These are phyloP conservation scores for Zele albiditarsus DNA, from an alignment of 2,888 invertebrate genomes.

Conservation along the genomic window DNA sequence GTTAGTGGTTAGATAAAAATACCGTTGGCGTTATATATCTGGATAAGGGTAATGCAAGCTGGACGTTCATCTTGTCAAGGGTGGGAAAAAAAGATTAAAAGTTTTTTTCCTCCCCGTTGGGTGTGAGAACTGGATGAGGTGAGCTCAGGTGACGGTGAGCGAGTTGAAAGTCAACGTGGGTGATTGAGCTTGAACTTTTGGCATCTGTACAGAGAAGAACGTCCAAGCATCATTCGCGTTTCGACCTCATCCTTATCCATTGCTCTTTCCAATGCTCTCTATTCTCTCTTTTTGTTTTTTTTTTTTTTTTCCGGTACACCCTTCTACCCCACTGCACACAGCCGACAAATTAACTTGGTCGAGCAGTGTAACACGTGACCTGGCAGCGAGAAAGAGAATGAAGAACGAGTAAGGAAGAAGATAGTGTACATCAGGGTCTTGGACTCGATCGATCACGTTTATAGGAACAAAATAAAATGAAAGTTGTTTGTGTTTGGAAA, in stretches of 20 bases:
- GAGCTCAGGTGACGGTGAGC: constrained; percentile 34
- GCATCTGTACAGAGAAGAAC: constrained; percentile 42
- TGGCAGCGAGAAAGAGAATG: constrained; percentile 38
- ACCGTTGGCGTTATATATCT: not conserved
- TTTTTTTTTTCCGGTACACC: not conserved
- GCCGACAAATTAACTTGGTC: constrained; percentile 49
- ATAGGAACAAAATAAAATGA: not conserved
- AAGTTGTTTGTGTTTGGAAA: constrained; percentile 7
- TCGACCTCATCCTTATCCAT: not conserved
- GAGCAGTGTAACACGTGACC: constrained; percentile 49
- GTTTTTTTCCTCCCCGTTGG: constrained; percentile 23
- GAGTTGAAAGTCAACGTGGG: constrained; percentile 37
- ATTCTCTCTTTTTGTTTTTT: not conserved
- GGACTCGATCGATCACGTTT: constrained; percentile 44
- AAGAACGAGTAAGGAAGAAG: not conserved
- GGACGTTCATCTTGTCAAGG: constrained; percentile 27
- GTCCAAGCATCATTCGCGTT: constrained; percentile 22
- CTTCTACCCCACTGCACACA: not conserved
- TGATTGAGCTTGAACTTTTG: constrained; percentile 47
- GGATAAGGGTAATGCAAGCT: constrained; percentile 6
- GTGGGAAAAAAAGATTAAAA: constrained; percentile 26
- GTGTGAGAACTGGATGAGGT: constrained; percentile 25
- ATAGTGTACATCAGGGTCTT: constrained; percentile 13
- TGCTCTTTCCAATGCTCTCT: constrained; percentile 15
- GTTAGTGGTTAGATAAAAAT: constrained; percentile 1